Evolutionary conservation across 2,797 vertebrate genomes (phyloP), one percentile per base, ranked within the genome.

Genomic region (Sebastes cheni): DNA sequence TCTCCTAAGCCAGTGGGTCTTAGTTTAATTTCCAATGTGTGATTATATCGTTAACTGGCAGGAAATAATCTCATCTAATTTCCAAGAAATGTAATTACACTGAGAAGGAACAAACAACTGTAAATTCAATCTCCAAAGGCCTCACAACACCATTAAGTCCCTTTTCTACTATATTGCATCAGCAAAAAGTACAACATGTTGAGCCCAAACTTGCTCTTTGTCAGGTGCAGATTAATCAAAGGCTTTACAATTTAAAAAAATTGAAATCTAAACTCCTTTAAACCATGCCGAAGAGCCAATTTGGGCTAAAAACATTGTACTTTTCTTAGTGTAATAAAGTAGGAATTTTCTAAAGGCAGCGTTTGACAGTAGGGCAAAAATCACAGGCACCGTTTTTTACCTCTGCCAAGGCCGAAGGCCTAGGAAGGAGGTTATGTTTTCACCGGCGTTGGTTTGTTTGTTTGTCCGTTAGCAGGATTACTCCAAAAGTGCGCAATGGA

Each of bases 51-150:
- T 54, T 56, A 20, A 77, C 29, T 32, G 29, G 12, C 67, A 79
- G 77, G 69, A 81, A 83, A 75, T 58, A n/a, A 75, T 9, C 6
- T 13, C 8, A n/a, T 52, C 50, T 8, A 52, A 52, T 52, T 79
- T 72, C 18, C 4, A 0, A 25, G 39, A 13, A 60, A 60, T 56
- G 3, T 74, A 69, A 54, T 36, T 58, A 59, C 36, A 46, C 22
- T 29, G 10, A 65, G 18, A 2, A 20, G 27, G 27, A 30, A 23
- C 22, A 55, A 13, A 52, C 23, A 56, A 36, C 8, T 6, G 0
- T 68, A 23, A 52, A 4, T 22, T 46, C 9, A 22, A 27, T 60
- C 30, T 5, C 22, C 22, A 7, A 56, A 22, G 1, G 14, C 6
- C 5, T 30, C 16, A 74, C 52, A 65, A 39, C 20, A 25, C 0